phyloP scores from a whole-genome alignment of 2,888 invertebrate genomes.

The Parnassius glacialis region DNA sequence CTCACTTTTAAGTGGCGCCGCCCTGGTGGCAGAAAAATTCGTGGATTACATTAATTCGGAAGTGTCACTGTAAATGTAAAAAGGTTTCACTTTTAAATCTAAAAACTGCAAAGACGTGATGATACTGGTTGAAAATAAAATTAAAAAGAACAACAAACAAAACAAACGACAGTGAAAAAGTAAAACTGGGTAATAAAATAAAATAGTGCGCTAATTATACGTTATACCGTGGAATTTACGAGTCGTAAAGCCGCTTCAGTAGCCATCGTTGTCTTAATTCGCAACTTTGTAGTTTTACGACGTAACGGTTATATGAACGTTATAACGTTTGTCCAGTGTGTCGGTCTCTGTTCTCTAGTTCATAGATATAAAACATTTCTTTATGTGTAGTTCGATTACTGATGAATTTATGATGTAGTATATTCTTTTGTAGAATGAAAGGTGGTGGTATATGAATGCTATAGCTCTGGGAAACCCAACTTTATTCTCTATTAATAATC shows the following conservation, averaged over 20 bases:
- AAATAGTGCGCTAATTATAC: slow-evolving; percentile 23
- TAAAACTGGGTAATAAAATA: slow-evolving; percentile 15
- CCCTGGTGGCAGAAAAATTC: no score
- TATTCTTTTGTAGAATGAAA: no score
- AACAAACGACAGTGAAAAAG: slow-evolving; percentile 9
- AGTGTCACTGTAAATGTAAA: neutral
- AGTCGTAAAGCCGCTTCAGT: slow-evolving; percentile 16
- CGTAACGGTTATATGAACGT: slow-evolving; percentile 5
- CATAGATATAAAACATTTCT: neutral
- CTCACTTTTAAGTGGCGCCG: no score
- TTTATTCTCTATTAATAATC: no score
- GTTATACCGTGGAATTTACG: slow-evolving; percentile 16
- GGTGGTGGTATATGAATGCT: no score
- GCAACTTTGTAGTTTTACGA: slow-evolving; percentile 23
- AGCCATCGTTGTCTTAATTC: slow-evolving; percentile 19
- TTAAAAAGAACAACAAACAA: slow-evolving; percentile 8
- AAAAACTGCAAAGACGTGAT: slow-evolving; percentile 6
- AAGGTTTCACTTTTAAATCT: neutral
- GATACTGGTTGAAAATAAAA: slow-evolving; percentile 10
- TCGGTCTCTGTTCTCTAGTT: slow-evolving; percentile 2
- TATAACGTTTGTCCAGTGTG: slow-evolving; percentile 4
- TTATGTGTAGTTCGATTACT: no score
- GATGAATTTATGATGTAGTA: no score
- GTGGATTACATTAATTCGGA: no score
- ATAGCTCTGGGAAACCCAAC: no score